Conservation (phyloP, 2,888 invertebrate genomes). For the Drosophila cognata region DNA sequence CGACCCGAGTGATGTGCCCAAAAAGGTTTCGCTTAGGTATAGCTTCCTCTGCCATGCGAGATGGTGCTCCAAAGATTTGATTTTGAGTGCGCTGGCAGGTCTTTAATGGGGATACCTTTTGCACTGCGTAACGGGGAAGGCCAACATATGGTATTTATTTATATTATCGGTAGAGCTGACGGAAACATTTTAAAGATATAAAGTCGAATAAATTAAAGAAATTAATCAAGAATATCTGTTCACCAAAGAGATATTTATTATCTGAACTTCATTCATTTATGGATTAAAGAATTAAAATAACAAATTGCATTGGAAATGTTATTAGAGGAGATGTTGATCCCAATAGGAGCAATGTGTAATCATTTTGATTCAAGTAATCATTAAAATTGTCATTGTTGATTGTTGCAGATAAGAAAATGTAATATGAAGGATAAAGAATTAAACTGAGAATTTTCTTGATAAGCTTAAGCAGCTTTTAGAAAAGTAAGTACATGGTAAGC, state of each 20-base stretch:
- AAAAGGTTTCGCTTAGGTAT: slow-evolving; percentile 12
- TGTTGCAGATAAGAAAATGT: neutral
- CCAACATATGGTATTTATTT: slow-evolving; percentile 31
- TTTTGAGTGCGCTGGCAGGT: slow-evolving; percentile 53
- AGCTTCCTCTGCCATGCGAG: slow-evolving; percentile 30
- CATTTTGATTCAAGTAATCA: neutral
- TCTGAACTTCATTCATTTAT: neutral
- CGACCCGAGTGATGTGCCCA: slow-evolving; percentile 45
- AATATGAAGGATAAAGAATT: neutral
- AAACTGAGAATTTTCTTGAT: neutral
- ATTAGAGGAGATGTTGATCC: neutral
- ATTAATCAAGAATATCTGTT: neutral
- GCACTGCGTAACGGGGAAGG: slow-evolving; percentile 15
- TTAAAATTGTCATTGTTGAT: neutral
- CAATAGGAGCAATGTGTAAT: neutral
- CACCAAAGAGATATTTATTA: neutral
- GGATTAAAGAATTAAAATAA: neutral
- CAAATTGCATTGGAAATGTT: neutral
- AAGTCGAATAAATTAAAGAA: neutral
- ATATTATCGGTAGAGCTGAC: neutral
- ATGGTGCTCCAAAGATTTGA: slow-evolving; percentile 43
- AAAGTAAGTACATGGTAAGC: neutral
- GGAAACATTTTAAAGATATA: neutral
- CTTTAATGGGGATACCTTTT: slow-evolving; percentile 33
- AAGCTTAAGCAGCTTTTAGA: neutral